These are phyloP conservation scores for Myrmecophaga tridactyla DNA, from an alignment of 2,113 vertebrate genomes.

Conservation along the genomic window DNA sequence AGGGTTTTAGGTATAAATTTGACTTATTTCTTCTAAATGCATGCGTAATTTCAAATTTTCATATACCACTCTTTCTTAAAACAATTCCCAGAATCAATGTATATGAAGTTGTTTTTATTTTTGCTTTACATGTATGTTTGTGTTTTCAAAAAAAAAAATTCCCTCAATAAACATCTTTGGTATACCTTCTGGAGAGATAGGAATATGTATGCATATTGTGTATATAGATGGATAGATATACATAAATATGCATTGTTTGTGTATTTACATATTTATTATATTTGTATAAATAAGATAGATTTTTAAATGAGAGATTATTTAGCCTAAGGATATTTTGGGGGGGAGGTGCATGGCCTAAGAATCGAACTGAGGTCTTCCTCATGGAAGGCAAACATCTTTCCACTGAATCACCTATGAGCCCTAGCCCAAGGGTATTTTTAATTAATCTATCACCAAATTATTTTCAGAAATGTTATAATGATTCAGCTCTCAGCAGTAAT, in stretches of 20 bases:
- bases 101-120: not conserved
- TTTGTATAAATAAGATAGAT: not conserved
- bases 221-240: too few species aligned
- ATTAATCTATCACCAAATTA: not conserved
- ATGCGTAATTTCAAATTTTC: not conserved
- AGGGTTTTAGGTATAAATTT: not conserved
- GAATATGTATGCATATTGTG: not conserved
- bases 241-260: not conserved
- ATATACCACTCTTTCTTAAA: not conserved
- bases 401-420: too few species aligned
- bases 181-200: not conserved
- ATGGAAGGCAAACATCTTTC: too few species aligned
- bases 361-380: too few species aligned
- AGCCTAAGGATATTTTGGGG: not conserved
- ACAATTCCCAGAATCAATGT: not conserved
- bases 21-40: constrained; percentile 4
- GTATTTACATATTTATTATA: not conserved
- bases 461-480: not conserved
- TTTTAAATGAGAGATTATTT: constrained; percentile 24
- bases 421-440: too few species aligned
- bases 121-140: not conserved
- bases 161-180: not conserved
- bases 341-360: too few species aligned
- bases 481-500: not conserved
- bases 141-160: not conserved